Percentiles rank a stretch among this genome's conserved stretches.
These are phyloP conservation scores for Drosophila mercatorum DNA, from an alignment of 2,888 invertebrate species.

Conservation along the genomic window DNA sequence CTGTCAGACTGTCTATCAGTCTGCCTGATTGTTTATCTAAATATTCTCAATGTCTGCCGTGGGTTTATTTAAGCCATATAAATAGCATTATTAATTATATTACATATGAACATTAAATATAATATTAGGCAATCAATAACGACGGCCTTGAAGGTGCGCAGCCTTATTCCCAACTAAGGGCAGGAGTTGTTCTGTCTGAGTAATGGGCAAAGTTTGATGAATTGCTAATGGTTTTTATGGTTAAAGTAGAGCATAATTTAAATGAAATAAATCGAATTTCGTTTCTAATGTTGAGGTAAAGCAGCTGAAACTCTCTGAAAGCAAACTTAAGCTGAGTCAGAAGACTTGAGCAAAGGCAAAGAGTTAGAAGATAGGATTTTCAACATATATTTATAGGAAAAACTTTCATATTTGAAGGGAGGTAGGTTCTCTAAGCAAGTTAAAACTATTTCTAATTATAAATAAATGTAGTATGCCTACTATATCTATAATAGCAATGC, in stretches of 20 bases:
- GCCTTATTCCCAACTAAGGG: neutral
- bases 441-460: neutral
- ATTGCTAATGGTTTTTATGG: neutral
- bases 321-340: neutral
- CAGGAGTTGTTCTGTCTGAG: neutral
- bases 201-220: neutral
- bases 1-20: neutral
- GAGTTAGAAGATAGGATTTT: no score
- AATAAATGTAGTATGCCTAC: neutral
- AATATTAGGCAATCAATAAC: neutral
- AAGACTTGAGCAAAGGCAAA: no score
- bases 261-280: no score
- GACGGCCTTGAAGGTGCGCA: neutral
- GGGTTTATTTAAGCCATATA: constrained; percentile 7
- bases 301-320: no score
- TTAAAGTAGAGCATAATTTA: neutral
- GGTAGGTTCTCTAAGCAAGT: neutral
- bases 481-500: neutral
- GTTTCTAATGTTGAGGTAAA: no score
- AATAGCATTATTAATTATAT: constrained; percentile 4
- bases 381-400: no score
- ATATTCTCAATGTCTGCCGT: constrained; percentile 21
- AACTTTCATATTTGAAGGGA: neutral
- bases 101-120: neutral
- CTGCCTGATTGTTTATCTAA: constrained; percentile 20